phyloP scores from a whole-genome alignment of 2,888 invertebrate species.

The Sipha maydis region DNA sequence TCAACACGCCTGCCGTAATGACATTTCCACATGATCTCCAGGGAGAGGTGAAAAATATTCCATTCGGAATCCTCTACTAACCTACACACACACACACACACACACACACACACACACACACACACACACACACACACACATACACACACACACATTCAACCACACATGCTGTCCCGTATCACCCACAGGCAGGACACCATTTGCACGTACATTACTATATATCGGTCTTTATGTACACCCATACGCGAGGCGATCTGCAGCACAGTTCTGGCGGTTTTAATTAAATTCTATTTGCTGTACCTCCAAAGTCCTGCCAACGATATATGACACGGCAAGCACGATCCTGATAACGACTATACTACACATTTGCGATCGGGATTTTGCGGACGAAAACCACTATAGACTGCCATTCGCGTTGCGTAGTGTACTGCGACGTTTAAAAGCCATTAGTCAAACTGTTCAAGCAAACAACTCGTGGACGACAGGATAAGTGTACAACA shows the following conservation, averaged over 20 bases:
- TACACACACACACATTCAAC: not conserved
- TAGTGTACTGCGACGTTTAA: not conserved
- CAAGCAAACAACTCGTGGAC: not conserved
- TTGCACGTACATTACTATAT: not conserved
- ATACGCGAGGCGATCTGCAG: not conserved
- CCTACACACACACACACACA: no score
- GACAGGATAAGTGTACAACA: no score
- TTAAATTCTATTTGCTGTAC: constrained; percentile 1
- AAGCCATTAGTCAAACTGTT: constrained; percentile 7
- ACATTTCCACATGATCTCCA: constrained; percentile 16
- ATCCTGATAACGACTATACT: no score
- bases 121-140: no score
- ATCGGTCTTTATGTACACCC: not conserved
- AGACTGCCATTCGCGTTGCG: not conserved
- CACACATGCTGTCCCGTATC: not conserved
- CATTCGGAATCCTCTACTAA: constrained; percentile 34
- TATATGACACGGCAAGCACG: not conserved
- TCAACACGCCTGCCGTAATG: constrained; percentile 26
- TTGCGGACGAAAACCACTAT: not conserved
- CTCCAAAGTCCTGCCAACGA: not conserved
- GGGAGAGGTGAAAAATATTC: constrained; percentile 49
- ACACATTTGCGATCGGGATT: not conserved
- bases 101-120: not conserved
- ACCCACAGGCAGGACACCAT: not conserved
- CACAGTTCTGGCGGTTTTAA: constrained; percentile 10